Evolutionary conservation across 2,888 invertebrate species (phyloP).

Genomic region (Hirudinaria manillensis): DNA sequence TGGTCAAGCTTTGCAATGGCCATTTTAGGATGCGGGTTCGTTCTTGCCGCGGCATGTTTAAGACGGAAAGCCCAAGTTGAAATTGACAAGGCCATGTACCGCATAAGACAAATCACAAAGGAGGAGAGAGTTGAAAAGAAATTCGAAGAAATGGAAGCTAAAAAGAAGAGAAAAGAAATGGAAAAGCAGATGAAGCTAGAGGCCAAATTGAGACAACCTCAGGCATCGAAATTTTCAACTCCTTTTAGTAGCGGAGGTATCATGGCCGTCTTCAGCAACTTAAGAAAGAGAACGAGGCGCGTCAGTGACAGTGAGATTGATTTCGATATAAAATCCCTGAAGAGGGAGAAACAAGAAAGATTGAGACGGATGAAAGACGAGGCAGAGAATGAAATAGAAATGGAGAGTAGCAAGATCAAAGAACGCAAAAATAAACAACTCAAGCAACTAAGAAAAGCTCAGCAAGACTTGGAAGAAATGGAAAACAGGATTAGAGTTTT

Average conservation of each 20-base stretch:
- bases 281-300: too few relatives aligned
- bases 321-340: neutral
- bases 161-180: conserved; percentile 16
- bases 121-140: conserved; percentile 24
- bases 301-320: conserved; percentile 17
- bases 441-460: conserved; percentile 13
- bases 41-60: conserved; percentile 10
- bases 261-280: neutral
- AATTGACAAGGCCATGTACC: conserved; percentile 22
- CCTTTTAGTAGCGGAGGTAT: too few relatives aligned
- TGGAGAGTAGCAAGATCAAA: neutral
- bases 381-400: conserved; percentile 10
- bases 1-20: conserved; percentile 15
- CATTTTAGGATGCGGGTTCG: neutral
- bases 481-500: neutral
- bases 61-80: neutral
- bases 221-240: neutral
- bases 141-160: conserved; percentile 23
- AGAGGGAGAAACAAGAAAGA: conserved; percentile 13
- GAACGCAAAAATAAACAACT: neutral
- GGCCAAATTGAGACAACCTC: neutral
- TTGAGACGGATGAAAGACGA: neutral
- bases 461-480: conserved; percentile 2
- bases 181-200: conserved; percentile 8
- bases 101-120: neutral